A percentile compares a stretch with the other conserved stretches of the same genome.
Conservation (phyloP, 2,797 vertebrate species). For the Odontamblyopus rebecca region DNA sequence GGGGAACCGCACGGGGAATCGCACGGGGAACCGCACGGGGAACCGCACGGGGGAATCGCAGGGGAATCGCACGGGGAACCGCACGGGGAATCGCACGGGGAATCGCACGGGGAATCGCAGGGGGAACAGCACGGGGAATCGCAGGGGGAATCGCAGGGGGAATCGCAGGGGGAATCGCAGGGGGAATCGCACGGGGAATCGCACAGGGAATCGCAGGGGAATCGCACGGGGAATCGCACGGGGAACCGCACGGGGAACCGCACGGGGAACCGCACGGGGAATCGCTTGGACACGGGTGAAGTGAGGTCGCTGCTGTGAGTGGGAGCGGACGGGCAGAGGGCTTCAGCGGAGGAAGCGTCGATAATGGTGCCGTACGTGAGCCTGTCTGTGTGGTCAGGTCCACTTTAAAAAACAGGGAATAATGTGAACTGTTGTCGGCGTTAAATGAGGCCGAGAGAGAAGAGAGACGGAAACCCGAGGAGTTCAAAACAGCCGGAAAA, state of each 20-base stretch:
- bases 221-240: not conserved
- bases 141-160: not conserved
- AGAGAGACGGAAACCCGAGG: slow-evolving; percentile 14
- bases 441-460: slow-evolving; percentile 15
- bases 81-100: no score
- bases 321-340: not conserved
- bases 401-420: slow-evolving; percentile 20
- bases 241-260: no score
- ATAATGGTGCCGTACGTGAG: slow-evolving; percentile 4
- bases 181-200: not conserved
- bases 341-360: not conserved
- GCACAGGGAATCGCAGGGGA: not conserved
- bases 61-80: no score
- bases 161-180: no score
- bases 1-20: no score
- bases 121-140: no score
- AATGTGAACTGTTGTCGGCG: slow-evolving; percentile 18
- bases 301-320: not conserved
- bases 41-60: no score
- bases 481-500: slow-evolving; percentile 14
- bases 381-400: slow-evolving; percentile 9
- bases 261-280: no score
- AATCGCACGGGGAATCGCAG: no score
- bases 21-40: no score
- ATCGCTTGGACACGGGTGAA: not conserved